These are phyloP conservation scores for Acomys russatus DNA, from an alignment of 2,797 vertebrate species.

Conservation along the genomic window DNA sequence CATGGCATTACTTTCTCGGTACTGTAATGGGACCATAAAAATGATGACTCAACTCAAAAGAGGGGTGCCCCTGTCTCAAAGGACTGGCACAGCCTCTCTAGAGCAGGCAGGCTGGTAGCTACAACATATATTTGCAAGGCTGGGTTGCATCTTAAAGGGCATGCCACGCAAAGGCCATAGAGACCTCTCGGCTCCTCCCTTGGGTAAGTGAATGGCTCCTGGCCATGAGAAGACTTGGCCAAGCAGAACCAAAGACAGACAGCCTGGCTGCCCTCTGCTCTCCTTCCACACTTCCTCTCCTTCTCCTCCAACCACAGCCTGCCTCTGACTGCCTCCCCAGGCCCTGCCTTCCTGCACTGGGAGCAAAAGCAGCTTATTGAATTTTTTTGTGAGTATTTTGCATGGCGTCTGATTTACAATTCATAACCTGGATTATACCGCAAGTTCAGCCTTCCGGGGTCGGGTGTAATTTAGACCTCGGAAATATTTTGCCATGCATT, in stretches of 20 bases:
- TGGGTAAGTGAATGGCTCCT: background rate
- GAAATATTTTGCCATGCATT: conserved; percentile 83
- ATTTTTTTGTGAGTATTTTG: conserved; percentile 79
- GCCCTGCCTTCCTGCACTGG: conserved; percentile 40
- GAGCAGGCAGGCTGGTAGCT: background rate
- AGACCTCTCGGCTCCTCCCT: background rate
- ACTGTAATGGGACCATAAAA: background rate
- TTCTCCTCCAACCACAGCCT: background rate
- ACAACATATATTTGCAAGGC: background rate
- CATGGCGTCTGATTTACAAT: conserved; percentile 83
- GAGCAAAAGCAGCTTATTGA: conserved; percentile 78
- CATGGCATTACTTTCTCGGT: background rate
- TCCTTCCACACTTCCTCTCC: too few relatives aligned
- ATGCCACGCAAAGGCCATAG: background rate
- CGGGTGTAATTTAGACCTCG: conserved; percentile 77
- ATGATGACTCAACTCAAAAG: background rate
- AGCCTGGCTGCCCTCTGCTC: background rate
- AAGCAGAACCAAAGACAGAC: background rate
- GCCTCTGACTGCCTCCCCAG: conserved; percentile 51
- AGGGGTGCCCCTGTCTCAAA: rapidly evolving
- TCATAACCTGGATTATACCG: conserved; percentile 80
- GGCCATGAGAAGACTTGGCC: background rate
- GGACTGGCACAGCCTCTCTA: background rate
- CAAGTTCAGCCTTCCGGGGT: conserved; percentile 76
- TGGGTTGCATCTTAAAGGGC: background rate